These are phyloP conservation scores for Hirundo rustica DNA, from an alignment of 2,797 vertebrate species.

Conservation along the genomic window DNA sequence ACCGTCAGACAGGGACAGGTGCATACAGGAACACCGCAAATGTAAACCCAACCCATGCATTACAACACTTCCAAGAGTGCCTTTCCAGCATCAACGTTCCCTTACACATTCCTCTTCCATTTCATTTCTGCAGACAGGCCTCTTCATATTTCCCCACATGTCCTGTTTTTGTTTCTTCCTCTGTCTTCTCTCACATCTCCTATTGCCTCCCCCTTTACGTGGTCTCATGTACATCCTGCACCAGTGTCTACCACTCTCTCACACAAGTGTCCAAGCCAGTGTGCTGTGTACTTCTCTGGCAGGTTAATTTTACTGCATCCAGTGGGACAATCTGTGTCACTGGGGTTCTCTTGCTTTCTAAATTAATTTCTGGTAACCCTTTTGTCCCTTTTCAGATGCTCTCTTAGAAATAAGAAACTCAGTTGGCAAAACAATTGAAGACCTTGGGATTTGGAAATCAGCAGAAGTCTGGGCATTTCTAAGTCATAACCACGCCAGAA, in stretches of 20 bases:
- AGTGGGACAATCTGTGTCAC: background rate
- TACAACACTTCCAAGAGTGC: background rate
- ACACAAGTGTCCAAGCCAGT: accelerated
- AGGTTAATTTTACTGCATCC: background rate
- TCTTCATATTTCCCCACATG: background rate
- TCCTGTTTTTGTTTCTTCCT: background rate
- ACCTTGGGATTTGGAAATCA: background rate
- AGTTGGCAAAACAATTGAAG: background rate
- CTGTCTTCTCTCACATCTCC: background rate
- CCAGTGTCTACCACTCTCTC: background rate
- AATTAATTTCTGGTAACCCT: background rate
- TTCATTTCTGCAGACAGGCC: background rate
- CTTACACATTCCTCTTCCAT: background rate
- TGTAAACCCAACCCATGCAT: no score
- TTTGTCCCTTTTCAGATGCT: background rate
- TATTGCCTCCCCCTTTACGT: background rate
- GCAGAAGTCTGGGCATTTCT: background rate
- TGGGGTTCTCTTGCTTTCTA: background rate
- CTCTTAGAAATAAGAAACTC: background rate
- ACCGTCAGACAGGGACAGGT: no score
- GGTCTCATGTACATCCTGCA: no score
- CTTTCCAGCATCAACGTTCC: background rate
- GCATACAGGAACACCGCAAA: no score
- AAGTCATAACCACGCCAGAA: conserved; percentile 11
- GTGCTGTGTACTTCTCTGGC: accelerated